A percentile compares a stretch with the other conserved stretches of the same genome.
Evolutionary conservation across 2,797 vertebrate genomes (phyloP).

Genomic region (Peromyscus melanophrys): DNA sequence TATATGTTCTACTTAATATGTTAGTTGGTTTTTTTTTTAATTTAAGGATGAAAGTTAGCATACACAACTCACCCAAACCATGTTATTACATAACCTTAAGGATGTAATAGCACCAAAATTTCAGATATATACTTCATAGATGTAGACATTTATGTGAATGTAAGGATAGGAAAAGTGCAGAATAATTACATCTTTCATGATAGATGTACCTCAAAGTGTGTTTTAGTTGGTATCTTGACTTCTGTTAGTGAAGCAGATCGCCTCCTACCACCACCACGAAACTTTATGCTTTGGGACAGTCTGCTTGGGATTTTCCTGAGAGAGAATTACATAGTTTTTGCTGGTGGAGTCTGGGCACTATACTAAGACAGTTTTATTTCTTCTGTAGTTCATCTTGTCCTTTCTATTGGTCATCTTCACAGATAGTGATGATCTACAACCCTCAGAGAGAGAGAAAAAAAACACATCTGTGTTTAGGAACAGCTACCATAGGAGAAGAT

Average conservation of each 20-base stretch:
- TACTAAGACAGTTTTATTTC: conserved; percentile 1
- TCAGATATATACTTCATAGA: not conserved
- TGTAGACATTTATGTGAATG: not conserved
- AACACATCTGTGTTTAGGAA: conserved; percentile 2
- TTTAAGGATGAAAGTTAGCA: conserved; percentile 51
- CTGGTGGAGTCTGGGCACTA: not conserved
- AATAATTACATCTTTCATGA: not conserved
- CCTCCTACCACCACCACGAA: no score
- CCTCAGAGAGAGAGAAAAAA: not conserved
- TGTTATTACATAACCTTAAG: not conserved
- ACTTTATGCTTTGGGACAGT: not conserved
- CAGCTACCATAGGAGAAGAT: not conserved
- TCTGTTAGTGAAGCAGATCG: not conserved
- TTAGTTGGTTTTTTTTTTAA: not conserved
- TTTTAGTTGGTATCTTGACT: conserved; percentile 8
- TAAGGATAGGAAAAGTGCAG: not conserved
- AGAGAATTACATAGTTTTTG: not conserved
- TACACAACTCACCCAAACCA: not conserved
- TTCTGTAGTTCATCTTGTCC: not conserved
- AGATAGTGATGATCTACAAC: not conserved
- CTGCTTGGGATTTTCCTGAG: not conserved
- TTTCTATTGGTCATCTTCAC: not conserved
- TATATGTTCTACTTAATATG: not conserved
- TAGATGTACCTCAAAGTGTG: not conserved
- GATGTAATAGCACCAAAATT: not conserved